Evolutionary conservation across 2,113 vertebrate genomes (phyloP), one percentile per base, ranked within the genome.

Genomic region (Stigmatopora argus): DNA sequence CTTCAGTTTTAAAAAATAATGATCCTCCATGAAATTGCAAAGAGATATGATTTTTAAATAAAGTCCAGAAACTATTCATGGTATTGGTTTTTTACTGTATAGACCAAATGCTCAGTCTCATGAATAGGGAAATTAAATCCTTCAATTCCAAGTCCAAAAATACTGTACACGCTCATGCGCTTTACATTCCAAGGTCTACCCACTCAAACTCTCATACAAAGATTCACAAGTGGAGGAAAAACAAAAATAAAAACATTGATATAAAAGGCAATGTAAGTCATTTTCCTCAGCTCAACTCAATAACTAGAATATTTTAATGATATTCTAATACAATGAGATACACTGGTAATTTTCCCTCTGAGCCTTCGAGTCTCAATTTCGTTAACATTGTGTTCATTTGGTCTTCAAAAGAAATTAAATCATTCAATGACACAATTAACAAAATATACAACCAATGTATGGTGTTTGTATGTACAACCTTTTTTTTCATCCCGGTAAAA

Each of bases 111-210:
- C n/a, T 49, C 4, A 7, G 18, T 49, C 18, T 7, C 18, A 14
- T 46, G 45, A 12, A 46, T 11, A 46, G 13, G n/a, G 11, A 14
- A 4, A 17, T 19, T 8, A 7, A 19, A 19, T 41, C 38, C 6
- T 11, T 19, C 8, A n/a, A 21, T n/a, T 21, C 49, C 49, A 21
- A 19, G 49, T 52, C 2, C n/a, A 52, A 8, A 52, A 52, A 48
- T 14, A 48, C 46, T 17, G 46, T 48, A 48, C 11, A 48, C 15
- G 15, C 46, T 17, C 11, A 48, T 15, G 11, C 15, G 5, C 46
- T 56, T n/a, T 59, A 59, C 57, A 59, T 59, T 58, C 31, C 17
- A 58, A 34, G 52, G 26, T 57, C 55, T 57, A 57, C 55, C 34
- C 55, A 18, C 48, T 51, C 48, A n/a, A 51, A 18, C 7, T n/a